Percentiles rank a stretch among this genome's conserved stretches.
Conservation (phyloP, 2,797 vertebrate genomes). For the Labroides dimidiatus region DNA sequence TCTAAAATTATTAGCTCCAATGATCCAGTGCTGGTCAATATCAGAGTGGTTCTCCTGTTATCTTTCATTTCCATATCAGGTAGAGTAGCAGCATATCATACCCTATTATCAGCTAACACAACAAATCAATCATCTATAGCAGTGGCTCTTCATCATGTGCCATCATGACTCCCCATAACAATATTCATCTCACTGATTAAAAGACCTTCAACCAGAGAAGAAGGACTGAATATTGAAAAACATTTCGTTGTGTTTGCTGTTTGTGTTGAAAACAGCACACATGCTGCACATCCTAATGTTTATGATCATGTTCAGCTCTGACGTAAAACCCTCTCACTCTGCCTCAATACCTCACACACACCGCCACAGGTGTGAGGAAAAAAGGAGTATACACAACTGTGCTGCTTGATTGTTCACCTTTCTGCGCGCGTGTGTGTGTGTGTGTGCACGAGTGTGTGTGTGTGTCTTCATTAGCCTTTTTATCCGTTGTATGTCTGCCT, state of each 20-base stretch:
- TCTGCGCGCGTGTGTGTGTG: slow-evolving; percentile 13
- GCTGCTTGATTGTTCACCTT: slow-evolving; percentile 33
- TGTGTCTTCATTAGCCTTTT: slow-evolving; percentile 32
- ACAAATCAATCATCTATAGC: slow-evolving; percentile 35
- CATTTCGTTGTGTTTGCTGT: slow-evolving; percentile 3
- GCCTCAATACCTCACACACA: slow-evolving; percentile 36
- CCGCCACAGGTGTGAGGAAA: slow-evolving; percentile 57
- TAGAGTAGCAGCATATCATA: slow-evolving; percentile 8
- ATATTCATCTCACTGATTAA: slow-evolving; percentile 40
- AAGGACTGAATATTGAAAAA: slow-evolving; percentile 34
- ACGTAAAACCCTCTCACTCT: slow-evolving; percentile 40
- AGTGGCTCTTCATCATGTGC: slow-evolving; percentile 38
- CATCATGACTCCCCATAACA: slow-evolving; percentile 20
- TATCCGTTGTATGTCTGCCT: slow-evolving; percentile 44
- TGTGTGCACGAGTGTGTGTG: not conserved
- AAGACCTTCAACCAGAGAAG: slow-evolving; percentile 25
- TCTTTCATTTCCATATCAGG: slow-evolving; percentile 35
- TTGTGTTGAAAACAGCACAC: slow-evolving; percentile 23
- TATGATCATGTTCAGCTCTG: slow-evolving; percentile 23
- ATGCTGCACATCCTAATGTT: not conserved
- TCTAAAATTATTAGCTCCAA: slow-evolving; percentile 11
- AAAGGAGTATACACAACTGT: slow-evolving; percentile 52
- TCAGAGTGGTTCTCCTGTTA: slow-evolving; percentile 6
- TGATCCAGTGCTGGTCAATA: slow-evolving; percentile 30
- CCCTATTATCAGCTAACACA: slow-evolving; percentile 23